Conservation (phyloP, 2,888 invertebrate species). For the Plebejus melissa region DNA sequence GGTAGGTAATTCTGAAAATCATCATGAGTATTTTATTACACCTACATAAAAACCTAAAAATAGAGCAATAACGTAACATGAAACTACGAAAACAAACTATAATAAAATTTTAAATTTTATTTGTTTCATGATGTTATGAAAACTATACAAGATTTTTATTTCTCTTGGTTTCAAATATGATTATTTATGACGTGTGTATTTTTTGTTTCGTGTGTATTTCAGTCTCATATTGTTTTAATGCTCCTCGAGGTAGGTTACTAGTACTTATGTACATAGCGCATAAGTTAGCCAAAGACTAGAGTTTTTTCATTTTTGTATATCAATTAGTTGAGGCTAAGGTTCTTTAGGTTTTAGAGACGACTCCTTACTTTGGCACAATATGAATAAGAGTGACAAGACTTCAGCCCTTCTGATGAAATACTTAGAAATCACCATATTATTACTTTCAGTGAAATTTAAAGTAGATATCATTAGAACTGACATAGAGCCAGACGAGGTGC, state of each 20-base stretch:
- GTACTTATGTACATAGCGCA: not conserved
- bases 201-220: not conserved
- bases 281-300: not conserved
- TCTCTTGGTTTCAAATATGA: not conserved
- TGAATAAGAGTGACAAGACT: too few species aligned
- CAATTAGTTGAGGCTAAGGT: too few species aligned
- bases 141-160: not conserved
- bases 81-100: not conserved
- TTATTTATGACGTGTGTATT: not conserved
- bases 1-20: not conserved
- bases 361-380: too few species aligned
- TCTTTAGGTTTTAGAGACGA: too few species aligned
- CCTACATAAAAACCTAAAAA: not conserved
- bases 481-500: slow-evolving; percentile 40
- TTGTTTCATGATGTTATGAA: not conserved
- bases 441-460: slow-evolving; percentile 6
- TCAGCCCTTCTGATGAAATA: not conserved
- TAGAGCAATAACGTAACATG: not conserved
- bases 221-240: not conserved
- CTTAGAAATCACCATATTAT: not conserved
- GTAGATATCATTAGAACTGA: slow-evolving; percentile 34
- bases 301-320: too few species aligned
- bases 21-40: not conserved
- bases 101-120: not conserved
- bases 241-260: not conserved